phyloP scores from a whole-genome alignment of 2,797 vertebrate species.

The Macrochelys suwanniensis region DNA sequence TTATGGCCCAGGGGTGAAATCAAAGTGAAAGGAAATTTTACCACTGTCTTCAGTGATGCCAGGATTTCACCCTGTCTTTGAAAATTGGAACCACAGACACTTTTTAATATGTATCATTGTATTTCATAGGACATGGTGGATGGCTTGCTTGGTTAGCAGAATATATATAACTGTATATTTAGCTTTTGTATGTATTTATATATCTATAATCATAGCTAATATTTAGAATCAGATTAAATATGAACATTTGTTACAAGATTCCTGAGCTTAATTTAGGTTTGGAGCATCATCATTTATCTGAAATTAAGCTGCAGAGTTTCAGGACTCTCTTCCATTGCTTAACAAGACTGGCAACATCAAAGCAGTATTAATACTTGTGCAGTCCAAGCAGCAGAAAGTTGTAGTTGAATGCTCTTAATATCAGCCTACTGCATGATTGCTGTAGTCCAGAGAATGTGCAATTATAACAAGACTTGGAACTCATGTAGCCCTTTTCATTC shows the following conservation, averaged over 20 bases:
- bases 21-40: not conserved
- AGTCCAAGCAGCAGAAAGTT: not conserved
- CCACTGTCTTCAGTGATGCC: not conserved
- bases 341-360: not conserved
- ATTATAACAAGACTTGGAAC: not conserved
- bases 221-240: not conserved
- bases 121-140: not conserved
- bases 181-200: not conserved
- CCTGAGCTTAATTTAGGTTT: not conserved
- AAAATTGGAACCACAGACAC: not conserved
- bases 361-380: not conserved
- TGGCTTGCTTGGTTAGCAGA: slow-evolving; percentile 1
- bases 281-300: not conserved
- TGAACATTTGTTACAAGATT: not conserved
- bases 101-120: not conserved
- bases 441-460: too few relatives aligned
- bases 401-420: not conserved
- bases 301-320: not conserved
- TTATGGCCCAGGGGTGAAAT: not conserved
- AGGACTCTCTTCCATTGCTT: not conserved
- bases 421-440: not conserved
- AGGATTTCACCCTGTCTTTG: not conserved
- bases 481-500: not conserved
- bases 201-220: not conserved
- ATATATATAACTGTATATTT: not conserved